phyloP scores from a whole-genome alignment of 2,888 invertebrate genomes.

The Leucoma salicis region DNA sequence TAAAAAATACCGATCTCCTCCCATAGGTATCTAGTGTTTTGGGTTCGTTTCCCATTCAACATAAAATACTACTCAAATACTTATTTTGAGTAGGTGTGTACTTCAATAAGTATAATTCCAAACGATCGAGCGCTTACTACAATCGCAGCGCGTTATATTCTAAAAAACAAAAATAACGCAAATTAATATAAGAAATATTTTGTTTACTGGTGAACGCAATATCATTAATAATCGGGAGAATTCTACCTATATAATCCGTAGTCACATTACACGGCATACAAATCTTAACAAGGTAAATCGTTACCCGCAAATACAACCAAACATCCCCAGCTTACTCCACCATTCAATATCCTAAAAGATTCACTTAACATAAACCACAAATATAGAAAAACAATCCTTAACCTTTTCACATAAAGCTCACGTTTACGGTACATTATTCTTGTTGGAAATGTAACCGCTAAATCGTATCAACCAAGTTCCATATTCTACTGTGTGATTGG shows the following conservation, averaged over 20 bases:
- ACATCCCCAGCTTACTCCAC: slow-evolving; percentile 37
- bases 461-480: slow-evolving; percentile 12
- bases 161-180: too few relatives aligned
- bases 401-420: neutral
- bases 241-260: slow-evolving; percentile 2
- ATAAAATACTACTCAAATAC: too few relatives aligned
- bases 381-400: slow-evolving; percentile 22
- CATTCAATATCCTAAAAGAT: slow-evolving; percentile 46
- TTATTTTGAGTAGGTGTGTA: too few relatives aligned
- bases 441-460: slow-evolving; percentile 26
- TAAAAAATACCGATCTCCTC: too few relatives aligned
- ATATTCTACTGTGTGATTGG: neutral
- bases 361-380: slow-evolving; percentile 14
- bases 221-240: neutral
- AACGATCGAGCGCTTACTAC: too few relatives aligned
- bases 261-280: slow-evolving; percentile 21
- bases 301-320: slow-evolving; percentile 47
- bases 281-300: slow-evolving; percentile 50
- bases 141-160: too few relatives aligned
- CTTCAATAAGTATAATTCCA: too few relatives aligned
- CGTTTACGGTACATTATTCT: slow-evolving; percentile 8
- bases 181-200: too few relatives aligned
- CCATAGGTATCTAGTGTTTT: too few relatives aligned
- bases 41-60: too few relatives aligned
- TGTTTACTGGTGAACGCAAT: too few relatives aligned